phyloP scores from a whole-genome alignment of 2,888 invertebrate genomes.

The Tachina grossa region DNA sequence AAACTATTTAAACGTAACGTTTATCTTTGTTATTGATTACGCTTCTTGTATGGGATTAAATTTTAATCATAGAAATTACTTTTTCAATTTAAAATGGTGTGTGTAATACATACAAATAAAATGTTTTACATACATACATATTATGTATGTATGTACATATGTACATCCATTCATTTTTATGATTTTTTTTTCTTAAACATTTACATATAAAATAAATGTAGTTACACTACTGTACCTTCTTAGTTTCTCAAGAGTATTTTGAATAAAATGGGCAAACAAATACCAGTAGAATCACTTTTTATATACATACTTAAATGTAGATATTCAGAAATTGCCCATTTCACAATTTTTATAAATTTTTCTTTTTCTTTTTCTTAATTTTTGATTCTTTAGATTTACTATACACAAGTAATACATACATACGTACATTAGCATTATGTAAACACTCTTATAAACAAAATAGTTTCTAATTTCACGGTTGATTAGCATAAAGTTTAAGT shows the following conservation, averaged over 20 bases:
- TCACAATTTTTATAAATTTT: conserved; percentile 37
- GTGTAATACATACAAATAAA: neutral
- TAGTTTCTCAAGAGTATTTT: conserved; percentile 26
- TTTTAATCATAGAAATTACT: neutral
- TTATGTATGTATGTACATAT: no score
- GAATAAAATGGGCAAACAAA: neutral
- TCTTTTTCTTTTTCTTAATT: conserved; percentile 19
- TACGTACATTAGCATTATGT: neutral
- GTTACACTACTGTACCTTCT: neutral
- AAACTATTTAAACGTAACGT: no score
- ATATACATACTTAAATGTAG: neutral
- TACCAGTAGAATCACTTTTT: conserved; percentile 32
- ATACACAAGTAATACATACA: neutral
- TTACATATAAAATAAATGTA: conserved; percentile 15
- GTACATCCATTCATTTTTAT: neutral
- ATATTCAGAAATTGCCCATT: conserved; percentile 18
- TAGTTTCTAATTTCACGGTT: conserved; percentile 80
- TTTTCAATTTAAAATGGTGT: conserved; percentile 21
- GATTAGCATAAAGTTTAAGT: conserved; percentile 73
- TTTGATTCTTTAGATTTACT: conserved; percentile 2
- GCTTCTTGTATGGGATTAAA: no score
- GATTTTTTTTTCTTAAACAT: neutral
- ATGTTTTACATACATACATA: no score
- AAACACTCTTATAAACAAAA: no score
- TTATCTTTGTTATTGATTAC: no score